A percentile compares a stretch with the other conserved stretches of the same genome.
Evolutionary conservation across 1,140 invertebrate species (phyloP).

Genomic region (Platyura marginata): DNA sequence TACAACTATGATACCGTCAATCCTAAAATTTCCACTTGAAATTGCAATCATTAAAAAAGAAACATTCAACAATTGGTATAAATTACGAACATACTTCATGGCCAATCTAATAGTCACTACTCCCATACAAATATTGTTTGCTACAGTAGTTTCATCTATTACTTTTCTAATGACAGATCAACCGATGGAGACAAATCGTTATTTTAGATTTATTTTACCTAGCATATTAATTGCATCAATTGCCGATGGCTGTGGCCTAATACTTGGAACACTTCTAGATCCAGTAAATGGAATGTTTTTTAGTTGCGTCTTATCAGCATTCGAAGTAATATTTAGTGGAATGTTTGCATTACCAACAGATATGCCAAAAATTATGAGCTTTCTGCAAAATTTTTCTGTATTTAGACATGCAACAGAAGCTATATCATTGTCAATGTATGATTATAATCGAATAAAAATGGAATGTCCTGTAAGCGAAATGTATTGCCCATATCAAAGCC

Average conservation of each 20-base stretch:
- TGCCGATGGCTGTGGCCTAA: conserved; percentile 45
- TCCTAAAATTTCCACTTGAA: conserved; percentile 66
- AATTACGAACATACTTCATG: conserved; percentile 70
- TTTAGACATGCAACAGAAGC: conserved; percentile 55
- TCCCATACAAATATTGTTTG: conserved; percentile 49
- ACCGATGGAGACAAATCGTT: conserved; percentile 49
- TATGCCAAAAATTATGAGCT: conserved; percentile 46
- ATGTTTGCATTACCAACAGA: conserved; percentile 52
- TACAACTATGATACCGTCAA: conserved; percentile 57
- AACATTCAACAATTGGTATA: conserved; percentile 91
- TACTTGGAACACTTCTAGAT: conserved; percentile 46
- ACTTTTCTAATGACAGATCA: too few species aligned
- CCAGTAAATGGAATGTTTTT: conserved; percentile 59
- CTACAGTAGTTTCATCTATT: conserved; percentile 58
- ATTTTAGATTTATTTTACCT: conserved; percentile 54
- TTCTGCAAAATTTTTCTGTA: conserved; percentile 52
- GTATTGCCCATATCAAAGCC: conserved; percentile 49
- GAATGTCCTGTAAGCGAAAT: conserved; percentile 33
- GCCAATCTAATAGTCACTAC: conserved; percentile 45
- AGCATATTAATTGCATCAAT: conserved; percentile 47
- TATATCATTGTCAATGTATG: conserved; percentile 54
- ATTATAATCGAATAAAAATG: conserved; percentile 40
- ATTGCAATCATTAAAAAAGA: conserved; percentile 70
- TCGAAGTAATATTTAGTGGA: conserved; percentile 42
- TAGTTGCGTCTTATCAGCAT: conserved; percentile 38